phyloP scores from a whole-genome alignment of 2,113 vertebrate genomes.

The Hipposideros armiger region DNA sequence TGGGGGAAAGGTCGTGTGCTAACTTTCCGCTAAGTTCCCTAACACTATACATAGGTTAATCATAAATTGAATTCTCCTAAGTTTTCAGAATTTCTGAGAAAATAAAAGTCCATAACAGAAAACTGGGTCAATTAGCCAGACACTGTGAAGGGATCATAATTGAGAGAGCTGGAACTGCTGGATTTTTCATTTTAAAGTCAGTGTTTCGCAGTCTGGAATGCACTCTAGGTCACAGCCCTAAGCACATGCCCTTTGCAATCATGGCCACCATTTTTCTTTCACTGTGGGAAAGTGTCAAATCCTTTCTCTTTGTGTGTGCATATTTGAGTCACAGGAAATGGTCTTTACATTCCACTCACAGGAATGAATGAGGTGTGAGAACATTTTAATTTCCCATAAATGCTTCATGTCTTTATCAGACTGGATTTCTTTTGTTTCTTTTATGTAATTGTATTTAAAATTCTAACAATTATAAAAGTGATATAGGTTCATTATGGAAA shows the following conservation, averaged over 20 bases:
- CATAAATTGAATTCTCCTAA: neutral
- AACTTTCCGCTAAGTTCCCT: neutral
- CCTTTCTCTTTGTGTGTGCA: slow-evolving; percentile 53
- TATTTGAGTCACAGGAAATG: slow-evolving; percentile 74
- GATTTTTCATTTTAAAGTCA: neutral
- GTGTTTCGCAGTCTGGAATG: slow-evolving; percentile 19
- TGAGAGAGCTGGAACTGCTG: neutral
- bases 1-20: neutral
- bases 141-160: neutral
- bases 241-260: slow-evolving; percentile 5
- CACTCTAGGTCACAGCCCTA: neutral
- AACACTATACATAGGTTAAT: slow-evolving; percentile 31
- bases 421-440: slow-evolving; percentile 31
- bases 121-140: neutral
- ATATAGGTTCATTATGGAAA: neutral
- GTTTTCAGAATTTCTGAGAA: slow-evolving; percentile 49
- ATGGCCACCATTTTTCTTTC: slow-evolving; percentile 74
- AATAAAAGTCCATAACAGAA: neutral
- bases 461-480: slow-evolving; percentile 31
- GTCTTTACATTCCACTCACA: slow-evolving; percentile 59
- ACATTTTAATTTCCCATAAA: slow-evolving; percentile 69
- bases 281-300: slow-evolving; percentile 78
- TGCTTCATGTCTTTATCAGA: slow-evolving; percentile 60
- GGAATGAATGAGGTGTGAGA: slow-evolving; percentile 76
- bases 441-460: slow-evolving; percentile 21